Percentiles rank a stretch among this genome's conserved stretches.
phyloP scores from a whole-genome alignment of 92 coral and sea anemone species.

The Epizoanthus illoricatus region DNA sequence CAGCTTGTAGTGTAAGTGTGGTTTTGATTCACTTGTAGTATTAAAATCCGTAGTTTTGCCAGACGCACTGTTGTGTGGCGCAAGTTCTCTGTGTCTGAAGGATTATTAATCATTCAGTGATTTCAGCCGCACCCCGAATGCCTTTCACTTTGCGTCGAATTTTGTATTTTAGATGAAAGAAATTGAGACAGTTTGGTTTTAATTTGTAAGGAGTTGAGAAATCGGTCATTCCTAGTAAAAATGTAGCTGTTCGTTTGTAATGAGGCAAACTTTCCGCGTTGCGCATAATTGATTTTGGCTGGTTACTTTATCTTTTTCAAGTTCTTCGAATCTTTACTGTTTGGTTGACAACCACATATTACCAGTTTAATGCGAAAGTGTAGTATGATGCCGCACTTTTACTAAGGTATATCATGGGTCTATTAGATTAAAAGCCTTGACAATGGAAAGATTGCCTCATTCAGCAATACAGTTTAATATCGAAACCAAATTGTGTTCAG shows the following conservation, averaged over 20 bases:
- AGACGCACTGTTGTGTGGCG: constrained; percentile 18
- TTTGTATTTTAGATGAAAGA: neutral
- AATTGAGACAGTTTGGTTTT: too few species aligned
- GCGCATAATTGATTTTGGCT: too few species aligned
- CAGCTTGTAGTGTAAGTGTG: neutral
- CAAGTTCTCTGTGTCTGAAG: neutral
- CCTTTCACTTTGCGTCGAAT: neutral
- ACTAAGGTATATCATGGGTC: neutral
- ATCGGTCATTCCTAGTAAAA: neutral
- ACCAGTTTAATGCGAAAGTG: constrained; percentile 24
- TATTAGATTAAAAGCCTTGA: neutral
- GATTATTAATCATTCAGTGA: constrained; percentile 30
- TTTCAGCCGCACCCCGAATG: constrained; percentile 7
- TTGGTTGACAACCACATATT: constrained; percentile 17
- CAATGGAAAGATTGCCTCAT: constrained; percentile 4
- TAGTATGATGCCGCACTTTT: constrained; percentile 8
- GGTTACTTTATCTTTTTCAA: neutral
- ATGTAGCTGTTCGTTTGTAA: neutral
- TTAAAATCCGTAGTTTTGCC: constrained; percentile 10
- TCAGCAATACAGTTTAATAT: neutral
- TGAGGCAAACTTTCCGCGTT: constrained; percentile 7
- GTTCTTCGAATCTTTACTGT: too few species aligned
- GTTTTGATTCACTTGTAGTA: neutral
- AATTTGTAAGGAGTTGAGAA: too few species aligned
- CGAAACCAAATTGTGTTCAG: neutral